Evolutionary conservation across 1,140 invertebrate genomes (phyloP), one percentile per base, ranked within the genome.

Genomic region (Bilobella aurantiaca): DNA sequence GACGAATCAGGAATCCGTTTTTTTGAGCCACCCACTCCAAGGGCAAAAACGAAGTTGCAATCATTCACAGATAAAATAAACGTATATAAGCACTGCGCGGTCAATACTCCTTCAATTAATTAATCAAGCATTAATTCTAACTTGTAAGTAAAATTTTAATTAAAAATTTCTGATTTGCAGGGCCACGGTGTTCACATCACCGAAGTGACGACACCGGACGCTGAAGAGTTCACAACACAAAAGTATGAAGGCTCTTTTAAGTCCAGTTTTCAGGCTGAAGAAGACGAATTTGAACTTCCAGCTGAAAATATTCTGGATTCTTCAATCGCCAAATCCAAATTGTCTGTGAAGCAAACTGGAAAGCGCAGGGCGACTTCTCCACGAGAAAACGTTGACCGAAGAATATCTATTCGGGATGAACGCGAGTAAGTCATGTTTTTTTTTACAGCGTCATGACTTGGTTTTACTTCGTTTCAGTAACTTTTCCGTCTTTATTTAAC

Each of bases 1-100:
- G 87, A 89, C 73, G 87, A 90, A 75, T 83, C 82, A 68, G 88
- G 88, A 25, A 82, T 89, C 28, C 83, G 82, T 63, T 84, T 86
- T 75, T 89, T 90, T 74, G 86, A 89, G 74, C 86, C 87, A 0
- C 74, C 88, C 34, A 27, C 66, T 61, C 12, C 23, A 5, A 34
- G 69, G 62, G n/a, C 37, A 23, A 65, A 65, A 47, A 21, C 53
- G 27, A 61, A 25, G 42, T 58, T 65, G 14, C 56, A 64, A 64
- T 64, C 62, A 30, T 64, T 64, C 25, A 57, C 62, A 25, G 62
- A 64, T 27, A 32, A 64, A 16, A 23, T 31, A 23, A n/a, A 56
- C 2, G 31, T n/a, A n/a, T 57, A 27, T 8, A 53, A 56, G n/a
- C 8, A 8, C 56, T 23, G 28, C 47, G n/a, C n/a, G n/a, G n/a